Conservation (phyloP, 53 echinoderm and acorn worm species). For the Holothuria leucospilota region DNA sequence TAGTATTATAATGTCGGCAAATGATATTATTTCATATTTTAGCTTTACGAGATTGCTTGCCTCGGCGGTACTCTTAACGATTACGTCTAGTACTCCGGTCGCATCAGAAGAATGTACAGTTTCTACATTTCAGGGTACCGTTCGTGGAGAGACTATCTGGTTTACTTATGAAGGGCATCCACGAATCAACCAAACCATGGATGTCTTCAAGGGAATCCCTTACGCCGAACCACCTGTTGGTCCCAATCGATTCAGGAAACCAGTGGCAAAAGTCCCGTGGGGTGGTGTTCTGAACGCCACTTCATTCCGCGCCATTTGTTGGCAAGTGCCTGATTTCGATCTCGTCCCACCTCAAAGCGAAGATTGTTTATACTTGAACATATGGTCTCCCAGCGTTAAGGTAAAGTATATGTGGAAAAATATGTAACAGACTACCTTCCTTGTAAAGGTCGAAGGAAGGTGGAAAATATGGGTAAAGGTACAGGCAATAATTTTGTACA, state of each 20-base stretch:
- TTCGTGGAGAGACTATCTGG: constrained; percentile 73
- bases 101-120: constrained; percentile 1
- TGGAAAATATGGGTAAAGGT: no score
- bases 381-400: constrained; percentile 74
- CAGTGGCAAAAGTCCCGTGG: constrained; percentile 2
- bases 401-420: constrained; percentile 52
- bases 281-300: constrained; percentile 45
- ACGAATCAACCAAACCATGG: constrained; percentile 62
- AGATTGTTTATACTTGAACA: constrained; percentile 87
- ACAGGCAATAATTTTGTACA: no score
- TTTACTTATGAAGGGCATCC: constrained; percentile 62
- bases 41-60: no score
- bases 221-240: constrained; percentile 57
- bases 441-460: no score
- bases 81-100: background rate
- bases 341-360: constrained; percentile 60
- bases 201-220: constrained; percentile 82
- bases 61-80: background rate
- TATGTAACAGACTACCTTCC: no score
- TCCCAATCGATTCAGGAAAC: constrained; percentile 1
- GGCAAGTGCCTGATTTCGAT: constrained; percentile 59
- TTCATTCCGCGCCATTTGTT: constrained; percentile 65
- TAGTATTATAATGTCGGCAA: no score
- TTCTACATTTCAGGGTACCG: constrained; percentile 41
- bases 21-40: no score